These are phyloP conservation scores for Anas platyrhynchos DNA, from an alignment of 2,113 vertebrate genomes.

Conservation along the genomic window DNA sequence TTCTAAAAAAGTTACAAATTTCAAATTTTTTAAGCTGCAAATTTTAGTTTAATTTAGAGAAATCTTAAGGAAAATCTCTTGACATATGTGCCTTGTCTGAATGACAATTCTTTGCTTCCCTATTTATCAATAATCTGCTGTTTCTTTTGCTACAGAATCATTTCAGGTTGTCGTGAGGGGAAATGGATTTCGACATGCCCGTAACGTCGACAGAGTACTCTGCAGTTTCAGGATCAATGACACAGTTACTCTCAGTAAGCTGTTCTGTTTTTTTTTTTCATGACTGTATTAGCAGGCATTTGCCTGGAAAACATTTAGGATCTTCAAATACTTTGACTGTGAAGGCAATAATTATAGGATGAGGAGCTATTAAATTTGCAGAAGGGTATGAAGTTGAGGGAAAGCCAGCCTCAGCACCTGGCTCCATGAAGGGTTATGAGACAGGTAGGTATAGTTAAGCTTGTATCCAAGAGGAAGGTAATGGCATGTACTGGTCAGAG, in stretches of 20 bases:
- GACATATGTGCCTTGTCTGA: accelerated
- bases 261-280: neutral
- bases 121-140: accelerated
- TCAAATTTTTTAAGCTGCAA: neutral
- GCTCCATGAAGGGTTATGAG: neutral
- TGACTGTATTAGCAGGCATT: neutral
- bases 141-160: conserved; percentile 79
- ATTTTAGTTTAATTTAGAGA: neutral
- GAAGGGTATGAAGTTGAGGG: neutral
- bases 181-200: conserved; percentile 92
- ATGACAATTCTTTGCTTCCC: accelerated
- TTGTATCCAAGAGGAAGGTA: neutral
- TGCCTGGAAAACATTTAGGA: neutral
- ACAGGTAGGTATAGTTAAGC: too few species aligned
- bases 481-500: neutral
- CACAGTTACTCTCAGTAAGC: conserved; percentile 92
- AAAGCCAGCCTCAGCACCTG: neutral
- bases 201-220: conserved; percentile 92
- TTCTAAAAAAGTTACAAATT: neutral
- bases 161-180: conserved; percentile 96
- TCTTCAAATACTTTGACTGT: accelerated
- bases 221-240: conserved; percentile 98
- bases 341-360: neutral
- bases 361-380: neutral
- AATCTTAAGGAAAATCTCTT: neutral